phyloP scores from a whole-genome alignment of 2,797 vertebrate genomes.

The Notolepis coatsorum region DNA sequence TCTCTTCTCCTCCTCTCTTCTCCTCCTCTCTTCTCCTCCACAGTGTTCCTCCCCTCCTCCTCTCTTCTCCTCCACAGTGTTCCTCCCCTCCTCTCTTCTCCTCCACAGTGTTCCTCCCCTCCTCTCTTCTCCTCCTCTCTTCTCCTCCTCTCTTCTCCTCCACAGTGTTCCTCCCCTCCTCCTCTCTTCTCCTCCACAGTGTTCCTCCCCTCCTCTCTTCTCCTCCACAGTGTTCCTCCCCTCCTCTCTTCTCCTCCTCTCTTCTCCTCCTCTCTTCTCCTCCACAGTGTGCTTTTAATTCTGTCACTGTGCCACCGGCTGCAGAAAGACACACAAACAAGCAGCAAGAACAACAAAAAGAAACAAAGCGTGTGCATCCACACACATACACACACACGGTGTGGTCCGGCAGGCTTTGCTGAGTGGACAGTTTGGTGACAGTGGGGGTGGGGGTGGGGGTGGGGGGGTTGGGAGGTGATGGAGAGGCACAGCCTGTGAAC shows the following conservation, averaged over 20 bases:
- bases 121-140: neutral
- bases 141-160: neutral
- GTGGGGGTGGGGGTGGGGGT: too few species aligned
- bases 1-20: neutral
- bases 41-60: neutral
- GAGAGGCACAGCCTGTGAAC: conserved; percentile 32
- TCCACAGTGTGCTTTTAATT: conserved; percentile 49
- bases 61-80: too few species aligned
- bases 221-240: neutral
- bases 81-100: neutral
- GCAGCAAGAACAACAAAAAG: too few species aligned
- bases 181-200: too few species aligned
- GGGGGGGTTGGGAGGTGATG: too few species aligned
- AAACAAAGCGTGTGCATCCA: conserved; percentile 7
- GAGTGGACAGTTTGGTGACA: conserved; percentile 51
- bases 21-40: neutral
- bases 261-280: neutral
- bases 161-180: neutral
- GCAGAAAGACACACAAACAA: conserved; percentile 39
- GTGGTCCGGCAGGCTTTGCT: conserved; percentile 42
- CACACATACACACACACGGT: neutral
- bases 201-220: neutral
- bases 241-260: neutral
- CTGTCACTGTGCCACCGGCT: conserved; percentile 43
- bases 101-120: neutral